Conservation (phyloP, 2,797 vertebrate species). For the Ficedula albicollis region DNA sequence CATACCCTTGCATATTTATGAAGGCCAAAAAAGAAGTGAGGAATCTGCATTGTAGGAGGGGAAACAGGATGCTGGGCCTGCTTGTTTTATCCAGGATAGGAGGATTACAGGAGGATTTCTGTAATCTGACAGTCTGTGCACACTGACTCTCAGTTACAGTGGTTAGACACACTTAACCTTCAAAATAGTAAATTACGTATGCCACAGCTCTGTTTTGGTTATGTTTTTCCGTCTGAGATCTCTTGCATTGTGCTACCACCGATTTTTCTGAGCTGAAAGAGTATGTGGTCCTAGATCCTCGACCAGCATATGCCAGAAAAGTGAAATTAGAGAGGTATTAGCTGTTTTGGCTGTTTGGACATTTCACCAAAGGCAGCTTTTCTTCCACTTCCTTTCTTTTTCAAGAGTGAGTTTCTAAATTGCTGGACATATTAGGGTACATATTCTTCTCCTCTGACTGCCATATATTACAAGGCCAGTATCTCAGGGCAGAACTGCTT, state of each 20-base stretch:
- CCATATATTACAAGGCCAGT: background rate
- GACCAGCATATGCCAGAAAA: background rate
- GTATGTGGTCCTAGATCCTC: background rate
- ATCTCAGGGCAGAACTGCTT: background rate
- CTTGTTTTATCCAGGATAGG: background rate
- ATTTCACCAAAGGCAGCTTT: background rate
- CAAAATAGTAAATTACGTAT: background rate
- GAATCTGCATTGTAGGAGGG: background rate
- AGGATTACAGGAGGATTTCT: background rate
- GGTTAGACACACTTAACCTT: background rate
- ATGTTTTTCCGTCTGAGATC: background rate
- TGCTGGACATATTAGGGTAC: background rate
- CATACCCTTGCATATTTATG: background rate
- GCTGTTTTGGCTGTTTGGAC: background rate
- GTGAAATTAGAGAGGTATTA: background rate
- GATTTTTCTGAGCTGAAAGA: background rate
- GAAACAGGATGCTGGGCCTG: background rate
- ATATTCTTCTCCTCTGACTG: background rate
- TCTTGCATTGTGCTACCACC: background rate
- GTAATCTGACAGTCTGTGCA: background rate
- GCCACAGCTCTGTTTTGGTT: background rate
- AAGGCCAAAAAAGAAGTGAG: background rate
- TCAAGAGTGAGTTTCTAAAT: background rate
- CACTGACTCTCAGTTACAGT: background rate
- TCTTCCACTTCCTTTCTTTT: background rate